These are phyloP conservation scores for Gopherus evgoodei DNA, from an alignment of 2,113 vertebrate genomes.

Conservation along the genomic window DNA sequence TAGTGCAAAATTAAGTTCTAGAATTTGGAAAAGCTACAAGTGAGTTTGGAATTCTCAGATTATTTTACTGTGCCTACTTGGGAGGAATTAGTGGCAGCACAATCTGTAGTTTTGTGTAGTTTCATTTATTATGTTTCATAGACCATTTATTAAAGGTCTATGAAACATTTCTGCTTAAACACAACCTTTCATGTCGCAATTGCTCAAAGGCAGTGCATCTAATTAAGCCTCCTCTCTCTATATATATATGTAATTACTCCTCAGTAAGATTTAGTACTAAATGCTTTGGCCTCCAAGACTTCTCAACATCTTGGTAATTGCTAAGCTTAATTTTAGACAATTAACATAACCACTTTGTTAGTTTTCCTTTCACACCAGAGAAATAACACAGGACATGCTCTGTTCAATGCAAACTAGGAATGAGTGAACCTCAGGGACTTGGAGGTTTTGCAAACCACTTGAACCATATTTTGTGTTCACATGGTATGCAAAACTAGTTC, in stretches of 20 bases:
- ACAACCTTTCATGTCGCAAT: neutral
- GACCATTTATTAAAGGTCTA: neutral
- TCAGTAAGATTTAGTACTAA: constrained; percentile 12
- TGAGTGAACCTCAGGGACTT: neutral
- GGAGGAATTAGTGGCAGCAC: neutral
- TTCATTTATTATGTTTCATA: neutral
- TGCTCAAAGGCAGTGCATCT: neutral
- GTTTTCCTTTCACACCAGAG: constrained; percentile 14
- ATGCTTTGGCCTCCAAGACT: neutral
- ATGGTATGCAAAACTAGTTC: neutral
- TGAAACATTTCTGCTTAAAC: neutral
- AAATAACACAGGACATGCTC: neutral
- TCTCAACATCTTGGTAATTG: constrained; percentile 29
- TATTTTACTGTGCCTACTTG: neutral
- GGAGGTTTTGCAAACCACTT: neutral
- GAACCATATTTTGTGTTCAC: neutral
- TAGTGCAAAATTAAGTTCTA: neutral
- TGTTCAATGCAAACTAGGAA: neutral
- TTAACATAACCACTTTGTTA: constrained; percentile 24
- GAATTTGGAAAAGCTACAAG: neutral
- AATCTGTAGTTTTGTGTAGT: neutral
- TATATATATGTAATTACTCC: neutral
- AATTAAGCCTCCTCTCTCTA: neutral
- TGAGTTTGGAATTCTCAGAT: neutral
- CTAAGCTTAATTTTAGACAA: constrained; percentile 38